phyloP scores from a whole-genome alignment of 1,140 invertebrate genomes.

The Heliconius hewitsoni region DNA sequence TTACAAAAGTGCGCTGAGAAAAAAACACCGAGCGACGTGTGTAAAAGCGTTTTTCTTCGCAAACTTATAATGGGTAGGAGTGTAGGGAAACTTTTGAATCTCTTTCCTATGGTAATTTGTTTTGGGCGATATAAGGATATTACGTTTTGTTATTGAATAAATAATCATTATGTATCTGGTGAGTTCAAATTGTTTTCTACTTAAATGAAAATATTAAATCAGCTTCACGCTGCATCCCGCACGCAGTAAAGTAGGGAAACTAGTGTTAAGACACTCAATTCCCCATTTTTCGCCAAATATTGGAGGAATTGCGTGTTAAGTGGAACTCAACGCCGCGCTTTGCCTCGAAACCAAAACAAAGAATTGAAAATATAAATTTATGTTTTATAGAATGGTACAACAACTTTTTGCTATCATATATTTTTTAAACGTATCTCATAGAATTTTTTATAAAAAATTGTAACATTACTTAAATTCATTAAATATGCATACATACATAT shows the following conservation, averaged over 20 bases:
- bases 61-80: slow-evolving; percentile 81
- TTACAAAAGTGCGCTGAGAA: slow-evolving; percentile 80
- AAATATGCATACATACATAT: not conserved
- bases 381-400: no score
- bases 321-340: no score
- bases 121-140: slow-evolving; percentile 71
- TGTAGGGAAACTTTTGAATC: slow-evolving; percentile 75
- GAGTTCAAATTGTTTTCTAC: not conserved
- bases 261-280: no score
- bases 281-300: no score
- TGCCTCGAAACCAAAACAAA: no score
- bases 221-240: no score
- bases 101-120: slow-evolving; percentile 81
- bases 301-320: no score
- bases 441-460: not conserved
- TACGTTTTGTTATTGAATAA: slow-evolving; percentile 52
- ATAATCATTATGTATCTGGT: slow-evolving; percentile 30
- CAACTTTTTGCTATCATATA: not conserved
- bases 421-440: not conserved
- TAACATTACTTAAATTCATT: slow-evolving; percentile 2
- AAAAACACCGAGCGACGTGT: slow-evolving; percentile 78
- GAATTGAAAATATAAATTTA: no score
- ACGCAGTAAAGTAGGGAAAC: no score
- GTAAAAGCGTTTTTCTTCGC: slow-evolving; percentile 79
- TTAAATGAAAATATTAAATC: not conserved